These are phyloP conservation scores for Drosophila subsilvestris DNA, from an alignment of 2,888 invertebrate species.

Conservation along the genomic window DNA sequence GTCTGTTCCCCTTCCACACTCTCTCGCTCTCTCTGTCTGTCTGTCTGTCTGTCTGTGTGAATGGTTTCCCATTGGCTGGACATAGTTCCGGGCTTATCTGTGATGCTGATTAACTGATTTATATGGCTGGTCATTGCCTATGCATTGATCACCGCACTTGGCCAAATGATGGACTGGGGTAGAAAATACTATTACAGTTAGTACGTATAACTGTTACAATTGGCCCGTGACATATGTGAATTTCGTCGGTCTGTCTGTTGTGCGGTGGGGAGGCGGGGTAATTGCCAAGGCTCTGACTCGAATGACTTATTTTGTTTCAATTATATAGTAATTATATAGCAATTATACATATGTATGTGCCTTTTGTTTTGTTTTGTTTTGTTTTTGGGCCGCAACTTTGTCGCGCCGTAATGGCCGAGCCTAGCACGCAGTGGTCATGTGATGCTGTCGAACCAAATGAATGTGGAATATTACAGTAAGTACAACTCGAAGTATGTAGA, in stretches of 20 bases:
- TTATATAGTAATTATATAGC: slow-evolving; percentile 71
- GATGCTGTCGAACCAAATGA: slow-evolving; percentile 55
- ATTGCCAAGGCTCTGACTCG: slow-evolving; percentile 48
- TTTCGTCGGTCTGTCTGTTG: slow-evolving; percentile 24
- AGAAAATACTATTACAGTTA: slow-evolving; percentile 10
- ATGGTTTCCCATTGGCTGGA: slow-evolving; percentile 53
- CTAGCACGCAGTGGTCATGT: slow-evolving; percentile 31
- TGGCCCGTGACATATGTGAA: slow-evolving; percentile 40
- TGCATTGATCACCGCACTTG: slow-evolving; percentile 70
- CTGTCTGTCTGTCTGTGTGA: slow-evolving; percentile 43
- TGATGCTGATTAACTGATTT: slow-evolving; percentile 78
- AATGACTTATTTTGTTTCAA: slow-evolving; percentile 56
- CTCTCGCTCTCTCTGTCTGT: neutral
- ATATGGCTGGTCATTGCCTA: slow-evolving; percentile 72
- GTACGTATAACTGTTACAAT: slow-evolving; percentile 20
- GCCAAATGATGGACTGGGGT: slow-evolving; percentile 16
- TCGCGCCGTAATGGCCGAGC: slow-evolving; percentile 19
- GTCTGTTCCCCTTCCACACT: neutral
- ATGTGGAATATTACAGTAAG: neutral
- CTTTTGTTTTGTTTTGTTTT: slow-evolving; percentile 12
- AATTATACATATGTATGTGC: slow-evolving; percentile 59
- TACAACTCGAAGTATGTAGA: slow-evolving; percentile 2
- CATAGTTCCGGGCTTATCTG: slow-evolving; percentile 60
- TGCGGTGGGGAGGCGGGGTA: slow-evolving; percentile 20
- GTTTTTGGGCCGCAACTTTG: slow-evolving; percentile 8